Base-by-base conservation (phyloP, 2,888 invertebrate genomes). In the Melikaiella ostensackeni region DNA sequence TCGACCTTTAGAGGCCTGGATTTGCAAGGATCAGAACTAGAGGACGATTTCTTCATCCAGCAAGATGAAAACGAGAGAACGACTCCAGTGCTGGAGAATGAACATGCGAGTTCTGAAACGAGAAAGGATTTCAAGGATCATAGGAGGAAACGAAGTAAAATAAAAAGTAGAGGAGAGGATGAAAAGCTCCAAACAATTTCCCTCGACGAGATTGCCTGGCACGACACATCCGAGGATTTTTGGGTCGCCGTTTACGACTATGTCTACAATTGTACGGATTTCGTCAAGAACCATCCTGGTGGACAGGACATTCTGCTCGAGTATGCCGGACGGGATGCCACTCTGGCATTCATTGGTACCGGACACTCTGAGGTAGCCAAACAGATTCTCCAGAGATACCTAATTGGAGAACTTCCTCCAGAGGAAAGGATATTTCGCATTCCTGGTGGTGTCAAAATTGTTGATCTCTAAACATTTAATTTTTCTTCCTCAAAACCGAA, bases 221-320 rank as follows among this genome's bases (percentile, higher is more conserved):
- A 97, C 88, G 97, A 97, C 88, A 93, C 93, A 24, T 90, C 91
- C 8, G 91, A 93, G 19, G 96, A 97, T 88, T 97, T 97, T 91
- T 97, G 97, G 97, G 93, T 97, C 74, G 94, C 96, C n/a, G 94
- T 98, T 66, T 96, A 96, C 90, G 97, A 98, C 92, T 94, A 96
- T 77, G 96, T 98, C 16, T 97, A 97, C 90, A 95, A 97, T 88
- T 94, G 97, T 75, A 96, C 97, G 1, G 93, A 93, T 55, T 97
- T 97, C 89, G 90, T 97, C 61, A 92, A 94, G 82, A 94, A 94
- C 94, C 97, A 98, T 92, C 97, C 97, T 0, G 97, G 97, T 75
- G 97, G 97, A 9, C 93, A 93, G 16, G 97, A 97, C 81, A 93
- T 97, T 24, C 94, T 98, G 84, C 90, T 97, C 84, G 97, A 98